Base-by-base conservation (phyloP, 2,797 vertebrate species). In the Morelia viridis region DNA sequence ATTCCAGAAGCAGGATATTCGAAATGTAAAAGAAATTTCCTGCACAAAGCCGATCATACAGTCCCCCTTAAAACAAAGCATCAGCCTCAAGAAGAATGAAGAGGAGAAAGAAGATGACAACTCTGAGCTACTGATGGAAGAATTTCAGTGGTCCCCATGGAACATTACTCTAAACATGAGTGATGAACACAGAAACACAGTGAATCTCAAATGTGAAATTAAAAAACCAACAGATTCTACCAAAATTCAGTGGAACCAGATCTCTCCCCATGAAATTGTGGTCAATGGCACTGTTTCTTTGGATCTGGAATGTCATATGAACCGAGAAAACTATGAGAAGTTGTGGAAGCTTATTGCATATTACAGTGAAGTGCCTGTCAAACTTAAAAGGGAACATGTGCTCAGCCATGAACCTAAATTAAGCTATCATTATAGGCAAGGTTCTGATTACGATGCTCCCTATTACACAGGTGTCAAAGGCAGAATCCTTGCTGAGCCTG, bases 271-370 rank as follows among this genome's bases (percentile, higher is more conserved):
- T 6, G 98, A 98, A 80, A 96, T 99, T 46, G 94, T 96, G 1
- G 85, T 98, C 84, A 98, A 98, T 61, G 94, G 98, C 46, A 98
- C 97, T 0, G 76, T 99, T 50, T 96, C 95, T 0, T 94, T 98
- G 90, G 98, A 98, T 94, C 94, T 99, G 0, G 97, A 98, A 56
- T 99, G 99, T 50, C 97, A 98, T 0, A 98, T 99, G 93, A 98
- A 98, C 11, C 96, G 98, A 92, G 97, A 97, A 10, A 98, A 96
- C 88, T 99, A 99, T 28, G 98, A 99, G 94, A 98, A 97, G 8
- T 92, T 99, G 0, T 99, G 99, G 99, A 98, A 98, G 64, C 97
- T 99, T 15, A 98, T 99, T 10, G 99, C 99, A 0, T 99, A 99
- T 91, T 99, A 99, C 94, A 99, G 98, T 85, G 98, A 97, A 60